phyloP scores from a whole-genome alignment of 2,888 invertebrate genomes.

The Quadroppia sp. region DNA sequence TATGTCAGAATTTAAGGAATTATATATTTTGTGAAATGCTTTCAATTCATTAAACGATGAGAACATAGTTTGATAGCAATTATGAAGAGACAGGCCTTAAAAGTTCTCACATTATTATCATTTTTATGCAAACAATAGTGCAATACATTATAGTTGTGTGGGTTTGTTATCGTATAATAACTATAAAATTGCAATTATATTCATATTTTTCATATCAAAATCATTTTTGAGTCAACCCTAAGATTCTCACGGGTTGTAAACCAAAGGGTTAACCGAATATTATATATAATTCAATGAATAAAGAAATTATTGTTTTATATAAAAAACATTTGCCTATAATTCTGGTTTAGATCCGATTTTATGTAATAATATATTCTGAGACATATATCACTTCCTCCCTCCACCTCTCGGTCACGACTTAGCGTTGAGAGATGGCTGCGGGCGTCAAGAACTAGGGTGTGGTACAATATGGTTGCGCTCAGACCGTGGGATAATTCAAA shows the following conservation, averaged over 20 bases:
- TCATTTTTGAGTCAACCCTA: not conserved
- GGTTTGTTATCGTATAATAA: not conserved
- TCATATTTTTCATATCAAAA: not conserved
- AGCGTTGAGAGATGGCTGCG: not conserved
- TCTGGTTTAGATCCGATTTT: slow-evolving; percentile 3
- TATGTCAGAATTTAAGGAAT: not conserved
- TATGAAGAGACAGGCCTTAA: not conserved
- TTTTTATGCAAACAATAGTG: not conserved
- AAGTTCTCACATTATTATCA: slow-evolving; percentile 1
- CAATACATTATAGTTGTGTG: not conserved
- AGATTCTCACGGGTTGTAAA: not conserved
- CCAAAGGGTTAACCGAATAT: not conserved
- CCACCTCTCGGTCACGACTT: slow-evolving; percentile 23
- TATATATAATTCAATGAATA: not conserved
- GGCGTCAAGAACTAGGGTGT: slow-evolving; percentile 11
- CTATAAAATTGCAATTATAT: not conserved
- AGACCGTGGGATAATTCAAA: slow-evolving; percentile 30
- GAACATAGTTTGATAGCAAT: not conserved
- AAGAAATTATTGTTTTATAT: no score
- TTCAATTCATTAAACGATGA: no score
- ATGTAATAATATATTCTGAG: no score
- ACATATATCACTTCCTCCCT: slow-evolving; percentile 31
- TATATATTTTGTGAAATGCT: not conserved
- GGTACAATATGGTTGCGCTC: slow-evolving; percentile 23
- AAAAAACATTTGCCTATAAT: slow-evolving; percentile 5